Evolutionary conservation across 1,140 invertebrate genomes (phyloP).

Genomic region (Drosophila eugracilis): DNA sequence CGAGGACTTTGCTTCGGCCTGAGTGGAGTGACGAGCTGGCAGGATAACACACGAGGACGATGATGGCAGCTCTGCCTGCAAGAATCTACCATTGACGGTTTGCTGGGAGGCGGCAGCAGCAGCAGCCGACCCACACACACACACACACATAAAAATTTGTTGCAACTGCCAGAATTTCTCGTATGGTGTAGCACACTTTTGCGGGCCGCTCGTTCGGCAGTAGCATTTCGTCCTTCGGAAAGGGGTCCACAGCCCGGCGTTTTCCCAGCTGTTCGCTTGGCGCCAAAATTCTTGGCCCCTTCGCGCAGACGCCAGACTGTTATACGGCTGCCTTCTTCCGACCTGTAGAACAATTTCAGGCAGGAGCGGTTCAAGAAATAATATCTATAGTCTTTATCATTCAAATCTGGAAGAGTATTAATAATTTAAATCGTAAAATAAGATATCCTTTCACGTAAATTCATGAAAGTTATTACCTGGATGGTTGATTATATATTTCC

Average conservation of each 20-base stretch:
- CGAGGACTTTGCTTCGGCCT: constrained; percentile 54
- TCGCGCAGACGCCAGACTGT: constrained; percentile 58
- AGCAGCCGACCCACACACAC: constrained; percentile 17
- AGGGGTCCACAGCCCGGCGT: constrained; percentile 27
- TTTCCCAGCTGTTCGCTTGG: constrained; percentile 65
- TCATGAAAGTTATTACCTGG: no score
- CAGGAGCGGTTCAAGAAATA: constrained; percentile 33
- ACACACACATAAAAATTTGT: constrained; percentile 25
- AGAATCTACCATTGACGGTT: constrained; percentile 71
- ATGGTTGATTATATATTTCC: no score
- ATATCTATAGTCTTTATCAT: no score
- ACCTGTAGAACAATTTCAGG: constrained; percentile 35
- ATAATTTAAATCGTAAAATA: not conserved
- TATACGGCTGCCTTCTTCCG: constrained; percentile 29
- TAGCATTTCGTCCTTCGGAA: constrained; percentile 8
- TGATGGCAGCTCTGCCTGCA: constrained; percentile 76
- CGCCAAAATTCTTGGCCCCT: constrained; percentile 57
- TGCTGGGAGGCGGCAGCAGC: constrained; percentile 23
- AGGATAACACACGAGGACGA: constrained; percentile 72
- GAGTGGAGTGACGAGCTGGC: constrained; percentile 56
- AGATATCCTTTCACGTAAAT: no score
- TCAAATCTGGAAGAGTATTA: no score
- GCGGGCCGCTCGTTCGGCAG: constrained; percentile 31
- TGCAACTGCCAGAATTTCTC: constrained; percentile 41
- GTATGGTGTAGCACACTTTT: constrained; percentile 57